Conservation (phyloP, 2,888 invertebrate species). For the Amblyteles armatorius region DNA sequence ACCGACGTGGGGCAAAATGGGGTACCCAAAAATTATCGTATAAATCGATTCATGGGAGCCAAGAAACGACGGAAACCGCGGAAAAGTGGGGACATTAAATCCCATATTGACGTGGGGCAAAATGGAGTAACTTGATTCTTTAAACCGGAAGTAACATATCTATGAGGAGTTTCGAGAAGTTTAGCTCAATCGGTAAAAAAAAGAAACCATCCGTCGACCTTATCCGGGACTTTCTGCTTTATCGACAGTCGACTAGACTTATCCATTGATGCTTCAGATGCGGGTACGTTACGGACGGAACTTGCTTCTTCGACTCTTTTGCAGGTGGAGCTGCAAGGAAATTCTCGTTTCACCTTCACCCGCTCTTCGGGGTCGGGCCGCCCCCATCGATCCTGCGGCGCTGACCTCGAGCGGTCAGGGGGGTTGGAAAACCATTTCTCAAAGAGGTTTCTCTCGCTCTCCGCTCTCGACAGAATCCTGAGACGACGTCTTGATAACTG, state of each 20-base stretch:
- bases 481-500: slow-evolving; percentile 32
- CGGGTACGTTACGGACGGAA: not conserved
- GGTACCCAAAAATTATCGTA: too few relatives aligned
- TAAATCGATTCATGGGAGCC: too few relatives aligned
- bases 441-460: slow-evolving; percentile 21
- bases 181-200: not conserved
- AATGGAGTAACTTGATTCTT: too few relatives aligned
- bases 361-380: slow-evolving; percentile 21
- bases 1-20: too few relatives aligned
- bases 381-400: slow-evolving; percentile 56
- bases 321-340: slow-evolving; percentile 32
- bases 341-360: slow-evolving; percentile 21
- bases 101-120: too few relatives aligned
- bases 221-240: not conserved
- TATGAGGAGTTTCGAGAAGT: not conserved
- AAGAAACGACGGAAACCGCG: too few relatives aligned
- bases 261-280: not conserved
- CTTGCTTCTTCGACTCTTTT: not conserved
- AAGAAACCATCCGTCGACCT: not conserved
- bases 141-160: not conserved
- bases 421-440: slow-evolving; percentile 37
- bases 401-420: slow-evolving; percentile 18
- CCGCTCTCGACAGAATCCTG: not conserved
- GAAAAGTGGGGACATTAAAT: too few relatives aligned
- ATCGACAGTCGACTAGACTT: not conserved